Evolutionary conservation across 2,113 vertebrate genomes (phyloP), one percentile per base, ranked within the genome.

Genomic region (Columba janthina): DNA sequence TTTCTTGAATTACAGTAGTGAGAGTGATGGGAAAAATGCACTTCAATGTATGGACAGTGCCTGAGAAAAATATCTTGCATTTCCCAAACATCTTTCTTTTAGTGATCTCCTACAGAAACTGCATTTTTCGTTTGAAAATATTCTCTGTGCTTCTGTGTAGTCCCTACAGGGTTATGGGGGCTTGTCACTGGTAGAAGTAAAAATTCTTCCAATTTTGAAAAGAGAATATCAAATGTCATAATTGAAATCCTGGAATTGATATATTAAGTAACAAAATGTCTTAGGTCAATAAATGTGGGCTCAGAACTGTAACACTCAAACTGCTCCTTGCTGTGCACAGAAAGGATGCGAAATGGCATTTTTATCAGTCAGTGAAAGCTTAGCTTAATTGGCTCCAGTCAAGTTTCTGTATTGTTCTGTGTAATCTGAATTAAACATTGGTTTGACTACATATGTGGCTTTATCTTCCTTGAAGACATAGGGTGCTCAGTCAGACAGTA

Each of bases 341-440:
- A 76, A 80, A 83, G 65, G 77, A 67, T 90, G 50, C 1, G 2
- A 93, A 85, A 83, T 94, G 91, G 83, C 87, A 60, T 94, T 94
- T 90, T 90, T 95, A 96, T 94, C 95, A 93, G 84, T 62, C 85
- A 86, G 92, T 86, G 93, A 94, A 96, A 95, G 95, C 85, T 90
- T 71, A 15, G 51, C 89, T 96, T 97, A 96, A 97, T 96, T 96
- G 92, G 93, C 90, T 93, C 44, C 80, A 96, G 90, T 89, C 89
- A 87, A 96, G 77, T 90, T 90, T 61, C 88, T 82, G 88, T 93
- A 85, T 95, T 96, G 92, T 95, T 96, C 79, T 94, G 60, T 0
- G 6, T 96, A 96, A 94, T 93, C 95, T 96, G 94, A 96, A 96
- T 96, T 96, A 97, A 97, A 96, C 95, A 96, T 96, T 96, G 96